Base-by-base conservation (phyloP, 2,113 vertebrate species). In the Scytalopus superciliaris region DNA sequence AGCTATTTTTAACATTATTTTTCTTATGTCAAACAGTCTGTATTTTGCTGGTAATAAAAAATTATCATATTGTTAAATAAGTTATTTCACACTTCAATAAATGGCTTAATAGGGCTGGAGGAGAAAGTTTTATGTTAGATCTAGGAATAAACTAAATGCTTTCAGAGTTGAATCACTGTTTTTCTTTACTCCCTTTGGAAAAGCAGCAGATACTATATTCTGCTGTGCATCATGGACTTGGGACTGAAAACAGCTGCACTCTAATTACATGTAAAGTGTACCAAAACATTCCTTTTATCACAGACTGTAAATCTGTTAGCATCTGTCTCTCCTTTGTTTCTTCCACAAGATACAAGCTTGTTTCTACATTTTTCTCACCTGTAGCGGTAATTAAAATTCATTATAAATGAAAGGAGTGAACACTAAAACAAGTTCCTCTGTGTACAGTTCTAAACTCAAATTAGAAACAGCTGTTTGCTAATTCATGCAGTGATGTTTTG, bases 381-480 rank as follows among this genome's bases (percentile, higher is more conserved):
- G 98, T 98, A 98, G 98, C 98, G 96, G 98, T 98, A 98, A 98
- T 98, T 98, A 98, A 98, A 98, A 98, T 98, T 98, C 98, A 98
- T 98, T 98, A 98, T 98, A 98, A 98, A 98, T 98, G 98, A 98
- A 98, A 98, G 98, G 97, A 98, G 98, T 97, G 98, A 98, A 97
- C 98, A 98, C 97, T 98, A 98, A 98, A 98, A 98, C 98, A 98
- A 98, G 98, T 98, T 98, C 98, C 98, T 98, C 98, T 98, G 98
- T 98, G 98, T 98, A 98, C 98, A 94, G 97, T 98, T 98, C 98
- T 97, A 98, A 98, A 98, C 98, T 98, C 98, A 98, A 98, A 98
- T 98, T 98, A 98, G 98, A 98, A 99, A 98, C 98, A 99, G 98
- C 98, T 99, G 98, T 98, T 98, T 98, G 98, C 98, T 98, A 98